These are phyloP conservation scores for Perdix hodgsoniae DNA, from an alignment of 2,797 vertebrate species.

Conservation along the genomic window DNA sequence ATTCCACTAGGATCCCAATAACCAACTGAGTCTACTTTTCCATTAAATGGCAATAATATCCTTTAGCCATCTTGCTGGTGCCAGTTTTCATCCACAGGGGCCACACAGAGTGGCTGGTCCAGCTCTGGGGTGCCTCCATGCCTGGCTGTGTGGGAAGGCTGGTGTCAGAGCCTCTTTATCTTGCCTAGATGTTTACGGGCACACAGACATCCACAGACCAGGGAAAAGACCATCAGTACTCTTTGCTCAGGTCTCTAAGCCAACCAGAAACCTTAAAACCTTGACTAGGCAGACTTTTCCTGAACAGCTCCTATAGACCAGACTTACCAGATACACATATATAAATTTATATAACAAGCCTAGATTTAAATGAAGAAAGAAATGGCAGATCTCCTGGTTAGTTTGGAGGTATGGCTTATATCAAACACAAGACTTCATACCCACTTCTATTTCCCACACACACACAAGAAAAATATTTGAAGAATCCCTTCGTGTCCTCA, in stretches of 20 bases:
- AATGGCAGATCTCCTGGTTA: not conserved
- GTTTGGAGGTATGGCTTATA: not conserved
- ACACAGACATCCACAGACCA: not conserved
- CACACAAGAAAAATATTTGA: not conserved
- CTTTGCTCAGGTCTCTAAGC: not conserved
- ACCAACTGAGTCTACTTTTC: not conserved
- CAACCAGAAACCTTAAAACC: not conserved
- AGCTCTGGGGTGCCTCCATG: not conserved
- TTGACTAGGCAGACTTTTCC: conserved; percentile 11
- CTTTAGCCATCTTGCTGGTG: not conserved
- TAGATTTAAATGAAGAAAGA: not conserved
- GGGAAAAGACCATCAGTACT: not conserved
- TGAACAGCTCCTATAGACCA: not conserved
- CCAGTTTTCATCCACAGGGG: fast-evolving
- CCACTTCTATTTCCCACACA: not conserved
- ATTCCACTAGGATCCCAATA: not conserved
- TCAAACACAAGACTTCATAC: not conserved
- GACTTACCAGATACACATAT: not conserved
- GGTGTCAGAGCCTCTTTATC: not conserved
- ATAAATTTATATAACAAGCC: not conserved
- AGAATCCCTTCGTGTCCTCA: not conserved
- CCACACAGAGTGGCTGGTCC: not conserved
- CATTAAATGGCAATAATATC: not conserved
- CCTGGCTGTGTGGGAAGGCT: not conserved
- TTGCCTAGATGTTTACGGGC: conserved; percentile 9